Conservation (phyloP, 2,113 vertebrate species). For the Odocoileus hemionus region DNA sequence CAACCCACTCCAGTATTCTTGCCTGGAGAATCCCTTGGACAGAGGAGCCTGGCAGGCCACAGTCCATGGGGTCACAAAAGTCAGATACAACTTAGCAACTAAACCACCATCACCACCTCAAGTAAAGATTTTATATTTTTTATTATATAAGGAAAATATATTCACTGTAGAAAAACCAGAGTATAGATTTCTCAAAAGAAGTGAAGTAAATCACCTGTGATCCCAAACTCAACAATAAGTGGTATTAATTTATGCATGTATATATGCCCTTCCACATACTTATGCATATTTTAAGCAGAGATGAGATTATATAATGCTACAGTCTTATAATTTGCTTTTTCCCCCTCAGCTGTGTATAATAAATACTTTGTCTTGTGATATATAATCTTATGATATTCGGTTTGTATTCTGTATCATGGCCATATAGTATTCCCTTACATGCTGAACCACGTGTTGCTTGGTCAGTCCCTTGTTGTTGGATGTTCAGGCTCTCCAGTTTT, state of each 20-base stretch:
- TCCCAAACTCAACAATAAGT: conserved; percentile 17
- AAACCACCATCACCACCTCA: background rate
- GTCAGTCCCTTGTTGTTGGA: background rate
- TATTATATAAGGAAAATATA: conserved; percentile 4
- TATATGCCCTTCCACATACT: background rate
- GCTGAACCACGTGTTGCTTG: background rate
- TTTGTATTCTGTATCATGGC: conserved; percentile 1
- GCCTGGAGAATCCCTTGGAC: background rate
- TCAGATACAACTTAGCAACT: background rate
- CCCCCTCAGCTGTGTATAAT: background rate
- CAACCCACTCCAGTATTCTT: background rate
- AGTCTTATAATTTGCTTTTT: background rate
- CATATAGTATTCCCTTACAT: background rate
- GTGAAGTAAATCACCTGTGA: background rate
- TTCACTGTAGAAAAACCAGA: conserved; percentile 32
- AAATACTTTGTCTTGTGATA: background rate
- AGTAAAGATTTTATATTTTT: background rate
- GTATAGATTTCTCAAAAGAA: background rate
- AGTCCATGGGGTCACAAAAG: background rate
- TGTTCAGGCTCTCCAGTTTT: background rate
- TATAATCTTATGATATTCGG: background rate
- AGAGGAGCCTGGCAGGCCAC: background rate
- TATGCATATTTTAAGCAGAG: background rate
- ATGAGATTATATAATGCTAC: background rate
- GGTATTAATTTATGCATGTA: background rate